These are phyloP conservation scores for Acipenser ruthenus DNA, from an alignment of 2,797 vertebrate genomes.

Conservation along the genomic window DNA sequence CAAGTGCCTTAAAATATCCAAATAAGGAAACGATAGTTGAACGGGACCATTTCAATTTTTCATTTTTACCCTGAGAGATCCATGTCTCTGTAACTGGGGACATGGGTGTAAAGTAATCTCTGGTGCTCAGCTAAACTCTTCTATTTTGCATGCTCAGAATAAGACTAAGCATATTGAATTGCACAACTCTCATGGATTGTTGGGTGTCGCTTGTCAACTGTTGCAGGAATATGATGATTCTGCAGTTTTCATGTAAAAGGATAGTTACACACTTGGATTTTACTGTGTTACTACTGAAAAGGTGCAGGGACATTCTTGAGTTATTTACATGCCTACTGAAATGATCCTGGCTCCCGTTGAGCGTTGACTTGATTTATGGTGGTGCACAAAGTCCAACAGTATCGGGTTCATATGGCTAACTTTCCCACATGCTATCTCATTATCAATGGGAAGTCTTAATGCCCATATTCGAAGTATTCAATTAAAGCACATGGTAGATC, in stretches of 20 bases:
- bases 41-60: constrained; percentile 35
- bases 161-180: constrained; percentile 58
- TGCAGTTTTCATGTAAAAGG: constrained; percentile 56
- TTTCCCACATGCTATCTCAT: background rate
- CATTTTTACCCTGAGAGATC: constrained; percentile 45
- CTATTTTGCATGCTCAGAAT: constrained; percentile 55
- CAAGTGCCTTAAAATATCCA: constrained; percentile 41
- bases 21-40: constrained; percentile 50
- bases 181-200: constrained; percentile 56
- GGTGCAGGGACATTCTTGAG: constrained; percentile 22
- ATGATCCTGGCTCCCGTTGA: constrained; percentile 18
- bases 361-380: constrained; percentile 5
- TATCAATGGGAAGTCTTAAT: background rate
- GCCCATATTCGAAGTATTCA: background rate
- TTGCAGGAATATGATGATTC: constrained; percentile 50
- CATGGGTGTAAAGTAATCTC: constrained; percentile 44
- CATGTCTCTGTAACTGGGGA: constrained; percentile 20
- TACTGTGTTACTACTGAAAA: constrained; percentile 40
- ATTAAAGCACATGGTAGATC: background rate
- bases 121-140: constrained; percentile 41
- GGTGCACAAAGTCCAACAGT: constrained; percentile 14
- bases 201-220: constrained; percentile 55
- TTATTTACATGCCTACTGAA: constrained; percentile 24
- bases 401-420: background rate
- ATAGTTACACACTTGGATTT: constrained; percentile 41